These are phyloP conservation scores for Mesochorus sp. DNA, from an alignment of 2,888 invertebrate species.

Conservation along the genomic window DNA sequence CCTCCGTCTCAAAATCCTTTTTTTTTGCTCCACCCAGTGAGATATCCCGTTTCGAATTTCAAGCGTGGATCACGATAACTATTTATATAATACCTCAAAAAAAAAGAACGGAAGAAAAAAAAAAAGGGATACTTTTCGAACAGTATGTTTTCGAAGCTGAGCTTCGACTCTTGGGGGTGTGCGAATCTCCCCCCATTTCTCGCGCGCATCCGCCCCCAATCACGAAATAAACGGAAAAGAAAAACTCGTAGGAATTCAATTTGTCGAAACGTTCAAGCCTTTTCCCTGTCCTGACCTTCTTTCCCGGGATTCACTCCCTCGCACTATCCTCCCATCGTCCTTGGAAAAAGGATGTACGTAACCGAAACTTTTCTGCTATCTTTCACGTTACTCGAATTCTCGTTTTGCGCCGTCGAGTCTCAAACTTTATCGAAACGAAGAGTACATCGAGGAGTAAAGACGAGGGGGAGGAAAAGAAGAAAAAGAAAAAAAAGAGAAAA, in stretches of 20 bases:
- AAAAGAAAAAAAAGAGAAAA: background rate
- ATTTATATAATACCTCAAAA: background rate
- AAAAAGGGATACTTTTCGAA: background rate
- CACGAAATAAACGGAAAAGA: slow-evolving; percentile 44
- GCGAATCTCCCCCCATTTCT: background rate
- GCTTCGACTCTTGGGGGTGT: background rate
- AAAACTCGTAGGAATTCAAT: slow-evolving; percentile 58
- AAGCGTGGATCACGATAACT: slow-evolving; percentile 13
- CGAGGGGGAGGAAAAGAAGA: background rate
- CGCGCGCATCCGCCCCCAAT: background rate
- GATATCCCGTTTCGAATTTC: slow-evolving; percentile 32
- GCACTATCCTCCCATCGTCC: background rate
- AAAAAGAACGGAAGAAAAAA: too few relatives aligned
- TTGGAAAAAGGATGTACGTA: slow-evolving; percentile 14
- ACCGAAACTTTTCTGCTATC: slow-evolving; percentile 46
- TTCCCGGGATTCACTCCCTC: background rate
- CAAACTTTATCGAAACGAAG: slow-evolving; percentile 24
- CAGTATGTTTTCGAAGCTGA: background rate
- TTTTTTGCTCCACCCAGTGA: background rate
- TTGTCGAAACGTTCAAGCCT: slow-evolving; percentile 48
- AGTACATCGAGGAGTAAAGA: slow-evolving; percentile 14
- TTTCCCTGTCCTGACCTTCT: slow-evolving; percentile 14
- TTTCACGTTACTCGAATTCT: slow-evolving; percentile 31
- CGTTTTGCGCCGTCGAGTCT: slow-evolving; percentile 37
- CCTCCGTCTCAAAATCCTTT: background rate